phyloP scores from a whole-genome alignment of 1,140 invertebrate genomes.

The Trypoxylus dichotomus region DNA sequence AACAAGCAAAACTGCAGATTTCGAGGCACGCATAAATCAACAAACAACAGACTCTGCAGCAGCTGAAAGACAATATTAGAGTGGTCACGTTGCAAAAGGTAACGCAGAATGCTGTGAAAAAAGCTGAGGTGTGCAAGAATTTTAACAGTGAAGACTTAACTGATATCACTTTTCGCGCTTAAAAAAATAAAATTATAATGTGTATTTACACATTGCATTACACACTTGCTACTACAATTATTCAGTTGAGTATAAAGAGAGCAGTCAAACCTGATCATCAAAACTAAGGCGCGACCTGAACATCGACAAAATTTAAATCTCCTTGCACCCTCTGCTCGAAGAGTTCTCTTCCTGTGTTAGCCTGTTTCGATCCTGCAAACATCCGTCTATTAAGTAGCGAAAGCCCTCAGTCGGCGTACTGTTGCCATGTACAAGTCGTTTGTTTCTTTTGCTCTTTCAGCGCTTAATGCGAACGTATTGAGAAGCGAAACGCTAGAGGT shows the following conservation, averaged over 20 bases:
- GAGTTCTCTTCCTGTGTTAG: background rate
- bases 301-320: background rate
- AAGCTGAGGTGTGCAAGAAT: too few relatives aligned
- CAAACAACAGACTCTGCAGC: too few relatives aligned
- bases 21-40: too few relatives aligned
- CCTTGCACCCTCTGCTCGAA: background rate
- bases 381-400: slow-evolving; percentile 26
- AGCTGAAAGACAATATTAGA: too few relatives aligned
- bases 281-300: background rate
- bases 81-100: too few relatives aligned
- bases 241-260: background rate
- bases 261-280: background rate
- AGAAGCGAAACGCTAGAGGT: slow-evolving; percentile 9
- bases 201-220: too few relatives aligned
- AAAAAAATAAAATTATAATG: too few relatives aligned
- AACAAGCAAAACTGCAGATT: too few relatives aligned
- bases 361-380: slow-evolving; percentile 13
- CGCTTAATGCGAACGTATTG: slow-evolving; percentile 1
- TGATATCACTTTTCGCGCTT: too few relatives aligned
- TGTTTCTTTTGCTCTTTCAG: slow-evolving; percentile 15
- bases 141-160: too few relatives aligned
- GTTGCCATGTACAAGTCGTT: slow-evolving; percentile 7
- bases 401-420: background rate
- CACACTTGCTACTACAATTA: background rate
- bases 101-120: too few relatives aligned